phyloP scores from a whole-genome alignment of 2,888 invertebrate genomes.

The Drosophila paucipuncta region DNA sequence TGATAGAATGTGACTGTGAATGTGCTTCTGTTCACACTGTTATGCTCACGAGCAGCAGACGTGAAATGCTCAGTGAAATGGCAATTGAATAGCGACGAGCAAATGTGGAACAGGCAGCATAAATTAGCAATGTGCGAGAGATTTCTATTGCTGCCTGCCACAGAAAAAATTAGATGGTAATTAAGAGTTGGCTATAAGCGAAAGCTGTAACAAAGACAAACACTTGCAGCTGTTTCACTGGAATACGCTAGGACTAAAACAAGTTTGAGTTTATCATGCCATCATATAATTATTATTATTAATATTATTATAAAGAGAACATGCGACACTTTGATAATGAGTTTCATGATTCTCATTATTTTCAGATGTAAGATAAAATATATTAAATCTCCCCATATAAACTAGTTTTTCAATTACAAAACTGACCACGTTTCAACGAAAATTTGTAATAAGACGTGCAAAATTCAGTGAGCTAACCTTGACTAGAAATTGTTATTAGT shows the following conservation, averaged over 20 bases:
- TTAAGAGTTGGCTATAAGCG: constrained; percentile 32
- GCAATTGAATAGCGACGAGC: constrained; percentile 25
- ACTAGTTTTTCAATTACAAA: neutral
- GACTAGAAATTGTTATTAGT: constrained; percentile 2
- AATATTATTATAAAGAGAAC: neutral
- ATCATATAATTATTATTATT: neutral
- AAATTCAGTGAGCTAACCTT: neutral
- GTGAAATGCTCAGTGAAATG: constrained; percentile 13
- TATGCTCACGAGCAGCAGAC: constrained; percentile 24
- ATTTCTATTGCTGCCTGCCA: constrained; percentile 5
- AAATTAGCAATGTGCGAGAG: constrained; percentile 43
- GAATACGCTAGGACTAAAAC: neutral
- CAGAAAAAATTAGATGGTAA: constrained; percentile 17
- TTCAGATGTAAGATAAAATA: neutral
- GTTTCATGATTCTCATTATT: neutral
- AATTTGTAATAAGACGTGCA: neutral
- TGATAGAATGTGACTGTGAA: constrained; percentile 22
- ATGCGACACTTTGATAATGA: neutral
- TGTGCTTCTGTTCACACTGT: constrained; percentile 12
- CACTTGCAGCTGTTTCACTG: neutral
- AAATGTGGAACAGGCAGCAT: constrained; percentile 30
- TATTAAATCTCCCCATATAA: neutral
- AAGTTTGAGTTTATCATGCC: neutral
- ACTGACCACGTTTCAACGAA: constrained; percentile 1
- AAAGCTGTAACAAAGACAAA: neutral